Evolutionary conservation across 2,888 invertebrate genomes (phyloP).

Genomic region (Nomada flava): DNA sequence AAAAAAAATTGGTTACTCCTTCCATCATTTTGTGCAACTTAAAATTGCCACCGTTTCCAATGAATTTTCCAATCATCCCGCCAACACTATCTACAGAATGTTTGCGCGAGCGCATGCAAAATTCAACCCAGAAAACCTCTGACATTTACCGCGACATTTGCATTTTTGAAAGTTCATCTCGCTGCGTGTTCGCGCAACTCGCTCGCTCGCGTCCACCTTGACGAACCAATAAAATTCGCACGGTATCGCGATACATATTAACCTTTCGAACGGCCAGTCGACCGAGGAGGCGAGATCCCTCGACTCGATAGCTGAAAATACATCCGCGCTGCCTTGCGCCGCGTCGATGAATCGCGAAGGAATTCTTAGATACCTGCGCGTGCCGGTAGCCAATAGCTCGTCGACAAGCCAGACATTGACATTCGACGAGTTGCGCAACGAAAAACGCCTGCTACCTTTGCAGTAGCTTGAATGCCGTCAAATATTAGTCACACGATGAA

Average conservation of each 20-base stretch:
- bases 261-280: conserved; percentile 48
- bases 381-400: conserved; percentile 37
- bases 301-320: conserved; percentile 36
- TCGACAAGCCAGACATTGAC: conserved; percentile 46
- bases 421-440: conserved; percentile 48
- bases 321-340: conserved; percentile 6
- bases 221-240: conserved; percentile 36
- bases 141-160: conserved; percentile 50
- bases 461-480: neutral
- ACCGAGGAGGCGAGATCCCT: conserved; percentile 41
- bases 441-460: neutral
- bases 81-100: too few species aligned
- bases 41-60: too few species aligned
- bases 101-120: neutral
- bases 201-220: conserved; percentile 15
- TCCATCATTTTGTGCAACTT: too few species aligned
- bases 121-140: neutral
- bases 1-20: too few species aligned
- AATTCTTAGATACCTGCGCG: conserved; percentile 3
- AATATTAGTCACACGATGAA: too few species aligned
- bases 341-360: conserved; percentile 40
- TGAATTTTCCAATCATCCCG: neutral
- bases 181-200: neutral
- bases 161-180: conserved; percentile 41
- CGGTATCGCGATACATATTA: conserved; percentile 46